Evolutionary conservation across 1,140 invertebrate genomes (phyloP).

Genomic region (Drosophila leontia): DNA sequence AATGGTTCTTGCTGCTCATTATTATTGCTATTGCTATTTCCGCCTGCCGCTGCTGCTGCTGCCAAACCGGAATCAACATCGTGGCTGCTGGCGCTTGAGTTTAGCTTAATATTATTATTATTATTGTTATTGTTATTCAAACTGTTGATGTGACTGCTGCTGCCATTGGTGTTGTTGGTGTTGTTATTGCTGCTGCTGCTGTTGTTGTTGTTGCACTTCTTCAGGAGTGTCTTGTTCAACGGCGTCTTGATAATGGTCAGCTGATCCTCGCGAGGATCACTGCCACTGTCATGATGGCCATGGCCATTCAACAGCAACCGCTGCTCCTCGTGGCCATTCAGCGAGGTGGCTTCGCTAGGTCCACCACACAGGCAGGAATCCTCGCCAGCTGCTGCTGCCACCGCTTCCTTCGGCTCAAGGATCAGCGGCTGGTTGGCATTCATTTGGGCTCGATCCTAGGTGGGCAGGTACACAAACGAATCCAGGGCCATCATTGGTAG

Average conservation of each 20-base stretch:
- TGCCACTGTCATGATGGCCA: conserved; percentile 19
- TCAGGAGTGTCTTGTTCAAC: conserved; percentile 75
- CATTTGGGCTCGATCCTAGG: conserved; percentile 48
- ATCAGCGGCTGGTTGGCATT: conserved; percentile 46
- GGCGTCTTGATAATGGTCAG: conserved; percentile 81
- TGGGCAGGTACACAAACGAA: conserved; percentile 53
- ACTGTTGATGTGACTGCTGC: conserved; percentile 46
- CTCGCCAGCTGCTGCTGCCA: conserved; percentile 9
- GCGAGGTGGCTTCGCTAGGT: background rate
- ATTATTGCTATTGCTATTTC: conserved; percentile 60
- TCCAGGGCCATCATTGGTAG: conserved; percentile 38
- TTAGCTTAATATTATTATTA: conserved; percentile 16
- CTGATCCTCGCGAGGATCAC: conserved; percentile 37
- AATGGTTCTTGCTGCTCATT: conserved; percentile 67
- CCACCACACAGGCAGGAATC: conserved; percentile 8
- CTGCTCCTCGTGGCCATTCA: conserved; percentile 34
- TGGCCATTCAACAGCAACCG: conserved; percentile 11
- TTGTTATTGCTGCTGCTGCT: conserved; percentile 23
- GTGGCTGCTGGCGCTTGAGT: conserved; percentile 12
- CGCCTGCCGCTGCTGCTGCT: conserved; percentile 53
- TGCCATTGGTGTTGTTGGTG: conserved; percentile 57
- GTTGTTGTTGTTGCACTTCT: conserved; percentile 75
- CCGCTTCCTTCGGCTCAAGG: conserved; percentile 27
- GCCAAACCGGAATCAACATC: conserved; percentile 74
- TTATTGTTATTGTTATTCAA: conserved; percentile 27